Percentiles rank a stretch among this genome's conserved stretches.
Conservation (phyloP, 1,140 invertebrate species). For the Macrosteles quadrilineatus region DNA sequence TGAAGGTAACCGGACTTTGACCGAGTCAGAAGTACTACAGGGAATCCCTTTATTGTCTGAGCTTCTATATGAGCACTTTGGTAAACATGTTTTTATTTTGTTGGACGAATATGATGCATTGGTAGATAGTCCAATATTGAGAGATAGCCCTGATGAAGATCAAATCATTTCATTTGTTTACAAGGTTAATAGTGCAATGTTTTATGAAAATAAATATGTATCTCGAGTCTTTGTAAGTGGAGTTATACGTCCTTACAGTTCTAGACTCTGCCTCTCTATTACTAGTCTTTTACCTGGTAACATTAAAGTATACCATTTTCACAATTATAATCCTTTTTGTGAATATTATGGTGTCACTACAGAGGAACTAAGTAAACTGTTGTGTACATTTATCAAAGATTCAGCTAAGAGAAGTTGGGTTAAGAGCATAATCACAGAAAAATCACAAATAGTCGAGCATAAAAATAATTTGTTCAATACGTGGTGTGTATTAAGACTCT, state of each 20-base stretch:
- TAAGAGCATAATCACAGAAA: not conserved
- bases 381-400: not conserved
- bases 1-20: not conserved
- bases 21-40: not conserved
- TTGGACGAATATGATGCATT: slow-evolving; percentile 1
- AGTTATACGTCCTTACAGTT: not conserved
- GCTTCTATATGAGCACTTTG: slow-evolving; percentile 3
- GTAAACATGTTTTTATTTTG: not conserved
- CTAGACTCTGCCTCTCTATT: not conserved
- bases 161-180: slow-evolving; percentile 2
- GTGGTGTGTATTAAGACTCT: too few relatives aligned
- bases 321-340: not conserved
- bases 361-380: not conserved
- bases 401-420: not conserved
- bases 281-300: not conserved
- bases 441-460: too few relatives aligned
- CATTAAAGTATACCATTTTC: not conserved
- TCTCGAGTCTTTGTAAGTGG: not conserved
- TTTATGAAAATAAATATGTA: not conserved
- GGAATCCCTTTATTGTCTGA: not conserved
- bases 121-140: not conserved
- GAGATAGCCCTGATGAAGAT: not conserved
- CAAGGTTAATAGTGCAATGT: not conserved
- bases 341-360: not conserved
- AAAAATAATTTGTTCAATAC: too few relatives aligned